Base-by-base conservation (phyloP, 2,888 invertebrate species). In the Parnassius orleans region DNA sequence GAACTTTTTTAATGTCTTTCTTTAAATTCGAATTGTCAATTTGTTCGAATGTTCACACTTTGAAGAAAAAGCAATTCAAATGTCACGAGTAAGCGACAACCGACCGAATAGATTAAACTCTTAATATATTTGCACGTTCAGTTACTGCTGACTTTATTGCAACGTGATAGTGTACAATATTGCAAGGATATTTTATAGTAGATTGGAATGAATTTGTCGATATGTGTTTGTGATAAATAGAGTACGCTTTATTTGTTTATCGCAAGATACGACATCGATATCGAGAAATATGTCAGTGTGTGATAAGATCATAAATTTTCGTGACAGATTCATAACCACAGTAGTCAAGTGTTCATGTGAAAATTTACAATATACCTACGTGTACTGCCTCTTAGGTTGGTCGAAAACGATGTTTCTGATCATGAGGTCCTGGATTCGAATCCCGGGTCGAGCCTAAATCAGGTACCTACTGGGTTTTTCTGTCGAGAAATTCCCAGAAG, bases 201-300 rank as follows among this genome's bases (percentile, higher is more conserved):
- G 12, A 19, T 44, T 14, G n/a, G 14, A 14, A 5, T 44, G 19
- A 52, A 14, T 10, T 44, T 52, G 33, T 33, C 46, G 58, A 46
- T 10, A 43, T 51, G n/a, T 56, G 10, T 55, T 15, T 44, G 19
- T 61, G 50, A 63, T 63, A 58, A 63, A 63, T 54, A 58, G 44
- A 7, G 53, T 53, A 43, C 53, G 54, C 42, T 61, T 41, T 60
- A 64, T 68, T 70, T 69, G 65, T 63, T 63, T 69, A 70, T 69
- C 68, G 53, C 43, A 43, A 48, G 66, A 62, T 68, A 67, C 47
- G 57, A n/a, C 61, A 65, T 65, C 63, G 69, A 70, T 68, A 65
- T 65, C 64, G 65, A 65, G 68, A 70, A 69, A 70, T 69, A 61
- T 70, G 68, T 66, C 65, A 41, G 48, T 15, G 14, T 12, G 46